Evolutionary conservation across 2,113 vertebrate genomes (phyloP), one percentile per base, ranked within the genome.

Genomic region (Salminus brasiliensis): DNA sequence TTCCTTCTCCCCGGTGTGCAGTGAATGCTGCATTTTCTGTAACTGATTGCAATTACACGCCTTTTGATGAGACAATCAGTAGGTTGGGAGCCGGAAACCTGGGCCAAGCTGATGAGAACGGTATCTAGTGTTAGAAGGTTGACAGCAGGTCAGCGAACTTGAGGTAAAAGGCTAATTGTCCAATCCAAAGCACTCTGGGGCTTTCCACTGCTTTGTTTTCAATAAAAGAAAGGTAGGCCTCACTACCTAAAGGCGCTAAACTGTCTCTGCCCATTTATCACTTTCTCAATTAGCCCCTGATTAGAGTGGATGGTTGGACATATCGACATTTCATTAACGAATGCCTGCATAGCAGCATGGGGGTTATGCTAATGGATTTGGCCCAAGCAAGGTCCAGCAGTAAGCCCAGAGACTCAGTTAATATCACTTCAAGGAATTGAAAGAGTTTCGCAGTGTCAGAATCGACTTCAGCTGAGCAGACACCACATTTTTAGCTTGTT

Each of bases 281-380:
- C 74, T 63, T 81, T 85, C 81, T 82, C 81, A 87, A 88, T 91
- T 90, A 91, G 84, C 80, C 76, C 83, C 87, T 87, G 87, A 90
- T 89, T 86, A 82, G 77, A 23, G 66, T 73, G 72, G 87, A 89
- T 83, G 84, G 85, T 77, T 74, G 79, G 85, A 84, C 77, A 79
- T 83, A 85, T 89, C 53, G 82, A 87, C 87, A 79, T 92, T 89
- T 89, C 86, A 90, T 92, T 91, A 89, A 82, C 30, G 78, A 70
- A 78, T 72, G 55, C 80, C 81, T 70, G 76, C 80, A 60, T 79
- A 76, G 82, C 78, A 41, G 32, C 23, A 18, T 82, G 88, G 81
- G 81, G 79, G 78, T 77, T 87, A 85, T 84, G 82, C 81, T 90
- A 88, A 91, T 88, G 81, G 45, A 55, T 32, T 73, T 81, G 74